A percentile compares a stretch with the other conserved stretches of the same genome.
phyloP scores from a whole-genome alignment of 2,113 vertebrate genomes.

The Zosterops lateralis region DNA sequence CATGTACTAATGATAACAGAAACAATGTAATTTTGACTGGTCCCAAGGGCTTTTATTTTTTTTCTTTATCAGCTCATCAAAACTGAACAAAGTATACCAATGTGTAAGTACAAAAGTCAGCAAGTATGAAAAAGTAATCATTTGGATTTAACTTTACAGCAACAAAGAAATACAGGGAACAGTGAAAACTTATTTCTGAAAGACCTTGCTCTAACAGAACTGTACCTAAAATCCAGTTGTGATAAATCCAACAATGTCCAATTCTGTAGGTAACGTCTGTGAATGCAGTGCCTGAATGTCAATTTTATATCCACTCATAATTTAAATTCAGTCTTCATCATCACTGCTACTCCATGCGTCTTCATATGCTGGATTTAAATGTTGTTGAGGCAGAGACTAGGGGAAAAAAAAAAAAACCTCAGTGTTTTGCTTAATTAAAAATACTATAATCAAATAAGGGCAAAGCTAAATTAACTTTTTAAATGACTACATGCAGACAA shows the following conservation, averaged over 20 bases:
- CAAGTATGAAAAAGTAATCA: not conserved
- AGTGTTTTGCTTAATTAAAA: not conserved
- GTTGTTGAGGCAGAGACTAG: conserved; percentile 69
- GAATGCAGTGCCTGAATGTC: not conserved
- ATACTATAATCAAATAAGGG: not conserved
- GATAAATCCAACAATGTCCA: not conserved
- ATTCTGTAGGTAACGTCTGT: not conserved
- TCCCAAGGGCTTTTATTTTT: conserved; percentile 14
- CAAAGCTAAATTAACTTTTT: not conserved
- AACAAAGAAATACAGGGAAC: not conserved
- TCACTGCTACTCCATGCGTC: conserved; percentile 95
- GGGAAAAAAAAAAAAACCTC: not conserved
- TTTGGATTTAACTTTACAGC: not conserved
- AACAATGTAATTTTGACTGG: not conserved
- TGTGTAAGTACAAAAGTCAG: not conserved
- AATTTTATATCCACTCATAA: not conserved
- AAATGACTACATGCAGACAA: not conserved
- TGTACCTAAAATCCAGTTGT: not conserved
- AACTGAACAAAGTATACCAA: not conserved
- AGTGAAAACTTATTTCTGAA: not conserved
- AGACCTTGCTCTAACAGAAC: not conserved
- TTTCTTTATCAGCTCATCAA: not conserved
- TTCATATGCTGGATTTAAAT: conserved; percentile 82
- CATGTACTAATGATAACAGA: not conserved
- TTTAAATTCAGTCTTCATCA: conserved; percentile 77